These are phyloP conservation scores for Leptogaster cylindrica DNA, from an alignment of 2,888 invertebrate genomes.

Conservation along the genomic window DNA sequence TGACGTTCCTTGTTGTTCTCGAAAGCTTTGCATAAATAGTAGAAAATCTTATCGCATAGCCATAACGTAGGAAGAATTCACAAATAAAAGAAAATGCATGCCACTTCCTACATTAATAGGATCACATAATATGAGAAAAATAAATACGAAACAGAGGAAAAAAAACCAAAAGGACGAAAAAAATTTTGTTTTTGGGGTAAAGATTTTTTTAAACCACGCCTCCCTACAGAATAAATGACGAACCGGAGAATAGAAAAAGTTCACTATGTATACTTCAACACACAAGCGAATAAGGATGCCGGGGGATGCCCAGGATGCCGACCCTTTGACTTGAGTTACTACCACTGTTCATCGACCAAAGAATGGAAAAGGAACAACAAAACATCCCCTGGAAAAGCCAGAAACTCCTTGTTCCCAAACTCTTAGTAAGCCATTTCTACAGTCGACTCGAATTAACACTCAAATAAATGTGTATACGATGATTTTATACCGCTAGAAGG, in stretches of 20 bases:
- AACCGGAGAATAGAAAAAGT: constrained; percentile 43
- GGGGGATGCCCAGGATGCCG: not conserved
- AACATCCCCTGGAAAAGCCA: constrained; percentile 32
- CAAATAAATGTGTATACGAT: constrained; percentile 38
- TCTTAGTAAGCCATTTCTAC: constrained; percentile 25
- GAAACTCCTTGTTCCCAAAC: constrained; percentile 25
- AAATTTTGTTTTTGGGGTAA: constrained; percentile 27
- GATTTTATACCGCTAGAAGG: constrained; percentile 10
- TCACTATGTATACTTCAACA: constrained; percentile 29
- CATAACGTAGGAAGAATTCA: constrained; percentile 23
- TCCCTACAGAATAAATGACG: constrained; percentile 42
- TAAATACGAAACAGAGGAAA: constrained; percentile 24
- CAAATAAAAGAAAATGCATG: constrained; percentile 27
- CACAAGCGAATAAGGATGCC: constrained; percentile 18
- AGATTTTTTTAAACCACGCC: constrained; percentile 46
- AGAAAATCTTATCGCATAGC: constrained; percentile 32
- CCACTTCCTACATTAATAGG: constrained; percentile 37
- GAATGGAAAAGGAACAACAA: constrained; percentile 32
- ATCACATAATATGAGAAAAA: constrained; percentile 23
- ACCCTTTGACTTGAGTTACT: constrained; percentile 35
- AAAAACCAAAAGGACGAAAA: too few species aligned
- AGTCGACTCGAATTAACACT: constrained; percentile 46
- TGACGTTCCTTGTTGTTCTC: constrained; percentile 42
- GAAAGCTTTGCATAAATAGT: constrained; percentile 46
- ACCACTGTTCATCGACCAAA: constrained; percentile 32